A percentile compares a stretch with the other conserved stretches of the same genome.
Evolutionary conservation across 2,797 vertebrate species (phyloP).

Genomic region (Pachyuromys duprasi): DNA sequence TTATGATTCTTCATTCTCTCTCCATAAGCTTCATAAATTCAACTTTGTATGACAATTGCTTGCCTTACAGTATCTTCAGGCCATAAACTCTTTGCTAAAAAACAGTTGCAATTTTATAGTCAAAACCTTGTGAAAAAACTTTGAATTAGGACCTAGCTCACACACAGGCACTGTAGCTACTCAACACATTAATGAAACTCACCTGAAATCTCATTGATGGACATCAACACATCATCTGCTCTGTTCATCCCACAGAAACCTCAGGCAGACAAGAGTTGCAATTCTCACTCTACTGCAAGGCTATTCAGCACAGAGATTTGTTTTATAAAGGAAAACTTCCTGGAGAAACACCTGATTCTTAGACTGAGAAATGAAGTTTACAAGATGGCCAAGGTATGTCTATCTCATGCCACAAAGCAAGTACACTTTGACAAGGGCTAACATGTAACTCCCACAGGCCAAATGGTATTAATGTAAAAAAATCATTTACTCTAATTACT

Average conservation of each 20-base stretch:
- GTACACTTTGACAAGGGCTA: neutral
- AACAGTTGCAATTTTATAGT: neutral
- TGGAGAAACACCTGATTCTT: slow-evolving; percentile 8
- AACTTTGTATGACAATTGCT: neutral
- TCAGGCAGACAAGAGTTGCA: neutral
- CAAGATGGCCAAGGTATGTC: neutral
- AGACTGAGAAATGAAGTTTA: neutral
- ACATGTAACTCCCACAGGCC: neutral
- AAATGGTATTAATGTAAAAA: neutral
- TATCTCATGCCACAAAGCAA: slow-evolving; percentile 4
- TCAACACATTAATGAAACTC: neutral
- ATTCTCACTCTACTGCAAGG: neutral
- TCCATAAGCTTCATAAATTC: neutral
- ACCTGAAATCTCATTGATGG: neutral
- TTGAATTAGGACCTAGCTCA: neutral
- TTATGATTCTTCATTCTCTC: neutral
- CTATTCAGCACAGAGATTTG: neutral
- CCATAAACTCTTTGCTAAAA: slow-evolving; percentile 7
- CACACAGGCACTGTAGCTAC: neutral
- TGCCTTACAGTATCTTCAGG: slow-evolving; percentile 17
- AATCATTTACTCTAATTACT: neutral
- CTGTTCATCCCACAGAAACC: neutral
- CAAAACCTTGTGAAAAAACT: slow-evolving; percentile 15
- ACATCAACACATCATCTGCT: neutral
- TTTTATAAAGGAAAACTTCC: slow-evolving; percentile 9